A percentile compares a stretch with the other conserved stretches of the same genome.
Conservation (phyloP, 2,888 invertebrate genomes). For the Rhopalosiphum nymphaeae region DNA sequence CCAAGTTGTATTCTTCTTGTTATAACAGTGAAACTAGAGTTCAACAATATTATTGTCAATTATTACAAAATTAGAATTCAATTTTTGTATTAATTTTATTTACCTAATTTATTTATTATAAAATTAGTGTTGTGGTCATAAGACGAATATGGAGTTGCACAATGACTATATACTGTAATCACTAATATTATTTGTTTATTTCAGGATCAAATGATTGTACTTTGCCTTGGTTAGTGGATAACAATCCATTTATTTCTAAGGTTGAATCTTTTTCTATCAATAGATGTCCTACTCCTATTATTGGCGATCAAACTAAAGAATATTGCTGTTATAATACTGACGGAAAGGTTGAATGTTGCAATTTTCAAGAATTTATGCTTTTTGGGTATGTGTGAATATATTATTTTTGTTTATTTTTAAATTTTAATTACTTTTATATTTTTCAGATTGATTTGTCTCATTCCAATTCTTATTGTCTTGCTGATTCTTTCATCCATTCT, state of each 20-base stretch:
- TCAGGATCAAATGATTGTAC: slow-evolving; percentile 59
- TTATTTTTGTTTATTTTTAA: background rate
- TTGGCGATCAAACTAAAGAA: slow-evolving; percentile 66
- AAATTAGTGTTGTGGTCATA: background rate
- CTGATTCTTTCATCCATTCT: slow-evolving; percentile 73
- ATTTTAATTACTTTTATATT: background rate
- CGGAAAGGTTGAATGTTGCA: slow-evolving; percentile 64
- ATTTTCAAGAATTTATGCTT: slow-evolving; percentile 58
- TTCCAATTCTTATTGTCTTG: slow-evolving; percentile 66
- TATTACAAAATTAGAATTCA: background rate
- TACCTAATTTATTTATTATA: background rate
- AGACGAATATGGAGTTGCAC: background rate
- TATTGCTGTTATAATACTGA: slow-evolving; percentile 68
- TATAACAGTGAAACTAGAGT: background rate
- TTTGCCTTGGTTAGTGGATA: slow-evolving; percentile 50
- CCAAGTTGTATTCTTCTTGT: background rate
- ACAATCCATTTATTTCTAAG: slow-evolving; percentile 44
- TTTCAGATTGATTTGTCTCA: slow-evolving; percentile 58
- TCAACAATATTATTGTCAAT: background rate
- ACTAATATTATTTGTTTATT: slow-evolving; percentile 12
- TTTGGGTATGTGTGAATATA: slow-evolving; percentile 50
- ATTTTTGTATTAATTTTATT: background rate
- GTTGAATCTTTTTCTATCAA: slow-evolving; percentile 60
- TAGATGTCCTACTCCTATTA: slow-evolving; percentile 68
- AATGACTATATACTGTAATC: background rate